phyloP scores from a whole-genome alignment of 2,888 invertebrate species.

The Platynereis dumerilii region DNA sequence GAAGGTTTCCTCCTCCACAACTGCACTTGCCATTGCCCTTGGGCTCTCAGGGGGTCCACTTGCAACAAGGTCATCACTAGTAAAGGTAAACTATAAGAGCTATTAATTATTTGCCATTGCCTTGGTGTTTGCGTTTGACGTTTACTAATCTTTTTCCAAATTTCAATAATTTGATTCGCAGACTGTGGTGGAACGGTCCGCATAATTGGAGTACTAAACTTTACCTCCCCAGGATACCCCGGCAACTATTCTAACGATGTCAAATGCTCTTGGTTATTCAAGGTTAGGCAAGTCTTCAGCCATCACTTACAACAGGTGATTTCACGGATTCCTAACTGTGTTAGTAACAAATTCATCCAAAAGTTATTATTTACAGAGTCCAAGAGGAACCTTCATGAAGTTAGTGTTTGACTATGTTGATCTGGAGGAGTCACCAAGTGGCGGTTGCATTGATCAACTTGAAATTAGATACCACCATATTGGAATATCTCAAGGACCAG shows the following conservation, averaged over 20 bases:
- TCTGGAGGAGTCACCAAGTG: conserved; percentile 15
- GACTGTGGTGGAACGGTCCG: conserved; percentile 33
- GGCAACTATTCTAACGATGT: conserved; percentile 17
- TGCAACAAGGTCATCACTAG: conserved; percentile 1
- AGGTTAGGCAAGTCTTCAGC: conserved; percentile 28
- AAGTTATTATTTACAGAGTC: conserved; percentile 27
- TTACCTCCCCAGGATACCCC: conserved; percentile 25
- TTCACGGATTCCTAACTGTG: no score
- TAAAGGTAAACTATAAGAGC: neutral
- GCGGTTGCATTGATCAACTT: conserved; percentile 28
- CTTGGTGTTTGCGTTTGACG: no score
- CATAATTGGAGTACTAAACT: neutral
- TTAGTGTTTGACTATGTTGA: conserved; percentile 20
- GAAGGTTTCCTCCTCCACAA: conserved; percentile 30
- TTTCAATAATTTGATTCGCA: conserved; percentile 9
- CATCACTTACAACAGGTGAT: no score
- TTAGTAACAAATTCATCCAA: no score
- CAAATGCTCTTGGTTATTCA: conserved; percentile 32
- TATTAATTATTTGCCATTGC: no score
- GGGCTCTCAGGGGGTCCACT: conserved; percentile 25
- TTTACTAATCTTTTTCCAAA: no score
- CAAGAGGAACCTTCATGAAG: conserved; percentile 19
- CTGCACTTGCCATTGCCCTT: conserved; percentile 33
- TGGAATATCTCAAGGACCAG: conserved; percentile 30
- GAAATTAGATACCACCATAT: conserved; percentile 34